Evolutionary conservation across 2,113 vertebrate species (phyloP), one percentile per base, ranked within the genome.

Genomic region (Urocynchramus pylzowi): DNA sequence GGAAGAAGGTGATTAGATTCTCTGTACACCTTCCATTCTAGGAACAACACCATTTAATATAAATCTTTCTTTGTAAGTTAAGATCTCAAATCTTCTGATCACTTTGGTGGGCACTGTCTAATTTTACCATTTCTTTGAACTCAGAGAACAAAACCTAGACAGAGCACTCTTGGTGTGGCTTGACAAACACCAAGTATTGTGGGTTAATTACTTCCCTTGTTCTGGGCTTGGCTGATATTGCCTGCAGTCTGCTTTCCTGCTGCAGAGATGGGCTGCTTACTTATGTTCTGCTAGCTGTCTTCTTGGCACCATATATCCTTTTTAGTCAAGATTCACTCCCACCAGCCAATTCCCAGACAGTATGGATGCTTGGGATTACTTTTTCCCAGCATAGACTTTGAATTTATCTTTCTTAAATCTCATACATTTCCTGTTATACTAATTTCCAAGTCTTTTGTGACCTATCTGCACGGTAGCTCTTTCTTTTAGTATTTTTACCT

Each of bases 141-240:
- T 14, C 28, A 19, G 30, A 54, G 56, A 24, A 79, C 1, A 3
- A 87, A 70, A 82, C 35, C 10, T 53, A 22, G 14, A 41, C 13
- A 24, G 18, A 26, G 3, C 0, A 0, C 65, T 69, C 17, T 52
- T 73, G 15, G 3, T 69, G 37, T 41, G n/a, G 10, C 19, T 67
- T 83, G 16, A 28, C 16, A 73, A 68, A 7, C 59, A 23, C 27
- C 61, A 59, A 41, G 2, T 42, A 30, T 8, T 60, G 13, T 39
- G 11, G 28, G 39, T 71, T 68, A 60, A 71, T 60, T 18, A 9
- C 15, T 52, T 59, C 16, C 12, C 16, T 67, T 63, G 2, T 42
- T 78, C 37, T 53, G 9, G 17, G 6, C 30, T 63, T 82, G 12
- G 8, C 14, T 73, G 49, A 60, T 64, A 39, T 3, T 71, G 21